phyloP scores from a whole-genome alignment of 2,888 invertebrate genomes.

The Cacoxenus indagator region DNA sequence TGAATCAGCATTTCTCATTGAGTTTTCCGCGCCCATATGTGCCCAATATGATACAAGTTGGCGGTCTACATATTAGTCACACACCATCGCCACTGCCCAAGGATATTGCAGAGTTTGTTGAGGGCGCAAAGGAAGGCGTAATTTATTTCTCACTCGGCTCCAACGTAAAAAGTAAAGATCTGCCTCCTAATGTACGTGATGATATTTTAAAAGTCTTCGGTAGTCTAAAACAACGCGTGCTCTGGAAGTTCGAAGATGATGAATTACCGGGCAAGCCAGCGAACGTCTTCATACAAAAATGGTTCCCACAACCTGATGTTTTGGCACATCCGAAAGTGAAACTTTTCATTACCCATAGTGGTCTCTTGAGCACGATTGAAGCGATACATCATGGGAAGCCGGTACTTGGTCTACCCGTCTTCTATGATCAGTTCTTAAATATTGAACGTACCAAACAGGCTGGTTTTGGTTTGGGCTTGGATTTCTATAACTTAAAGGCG shows the following conservation, averaged over 20 bases:
- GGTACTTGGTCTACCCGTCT: slow-evolving; percentile 72
- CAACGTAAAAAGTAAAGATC: slow-evolving; percentile 56
- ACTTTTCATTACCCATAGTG: slow-evolving; percentile 72
- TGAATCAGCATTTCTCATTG: slow-evolving; percentile 66
- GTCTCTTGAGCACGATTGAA: slow-evolving; percentile 71
- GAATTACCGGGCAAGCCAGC: slow-evolving; percentile 53
- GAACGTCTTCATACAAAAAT: slow-evolving; percentile 66
- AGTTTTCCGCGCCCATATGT: slow-evolving; percentile 64
- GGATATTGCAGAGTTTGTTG: slow-evolving; percentile 67
- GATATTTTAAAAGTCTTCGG: slow-evolving; percentile 47
- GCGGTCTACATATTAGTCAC: slow-evolving; percentile 67
- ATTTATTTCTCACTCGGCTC: slow-evolving; percentile 72
- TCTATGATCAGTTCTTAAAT: slow-evolving; percentile 72
- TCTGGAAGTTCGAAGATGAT: slow-evolving; percentile 71
- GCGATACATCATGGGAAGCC: slow-evolving; percentile 72
- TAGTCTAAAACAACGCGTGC: slow-evolving; percentile 56
- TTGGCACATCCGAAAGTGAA: slow-evolving; percentile 71
- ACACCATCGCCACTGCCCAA: slow-evolving; percentile 55
- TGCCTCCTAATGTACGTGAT: slow-evolving; percentile 50
- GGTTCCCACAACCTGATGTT: slow-evolving; percentile 71
- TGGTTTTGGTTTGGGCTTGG: slow-evolving; percentile 70
- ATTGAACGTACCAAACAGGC: slow-evolving; percentile 67
- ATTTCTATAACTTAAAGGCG: slow-evolving; percentile 61
- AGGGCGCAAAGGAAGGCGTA: slow-evolving; percentile 69
- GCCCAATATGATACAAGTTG: slow-evolving; percentile 68